Conservation (phyloP, 2,797 vertebrate genomes). For the Typhlichthys subterraneus region DNA sequence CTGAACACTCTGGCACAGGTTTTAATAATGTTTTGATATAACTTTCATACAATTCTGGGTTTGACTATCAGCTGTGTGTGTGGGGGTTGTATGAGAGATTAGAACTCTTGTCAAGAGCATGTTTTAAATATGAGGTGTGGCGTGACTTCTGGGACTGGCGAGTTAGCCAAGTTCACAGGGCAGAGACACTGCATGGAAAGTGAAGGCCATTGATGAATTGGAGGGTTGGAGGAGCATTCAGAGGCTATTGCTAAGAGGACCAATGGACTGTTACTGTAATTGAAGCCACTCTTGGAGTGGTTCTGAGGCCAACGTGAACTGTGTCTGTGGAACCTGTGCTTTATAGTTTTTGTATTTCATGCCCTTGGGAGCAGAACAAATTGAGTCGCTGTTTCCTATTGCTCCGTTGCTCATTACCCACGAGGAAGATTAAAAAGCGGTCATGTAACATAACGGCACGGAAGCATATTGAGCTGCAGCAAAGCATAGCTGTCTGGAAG, state of each 20-base stretch:
- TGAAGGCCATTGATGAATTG: constrained; percentile 15
- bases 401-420: constrained; percentile 61
- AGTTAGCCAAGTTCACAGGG: constrained; percentile 12
- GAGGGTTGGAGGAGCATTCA: constrained; percentile 46
- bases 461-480: constrained; percentile 34
- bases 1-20: constrained; percentile 2
- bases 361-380: constrained; percentile 68
- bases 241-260: constrained; percentile 19
- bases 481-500: constrained; percentile 40
- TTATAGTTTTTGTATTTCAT: constrained; percentile 72
- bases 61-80: constrained; percentile 36
- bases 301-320: constrained; percentile 38
- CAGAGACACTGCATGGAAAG: too few relatives aligned
- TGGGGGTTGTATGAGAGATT: constrained; percentile 42
- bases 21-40: constrained; percentile 44
- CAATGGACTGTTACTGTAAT: constrained; percentile 43
- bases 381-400: constrained; percentile 68
- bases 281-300: constrained; percentile 52
- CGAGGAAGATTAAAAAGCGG: constrained; percentile 61
- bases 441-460: constrained; percentile 51
- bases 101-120: constrained; percentile 37
- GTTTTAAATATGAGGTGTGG: constrained; percentile 16
- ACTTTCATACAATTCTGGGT: constrained; percentile 47
- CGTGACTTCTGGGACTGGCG: not conserved
- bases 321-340: constrained; percentile 53